Evolutionary conservation across 2,113 vertebrate species (phyloP), one percentile per base, ranked within the genome.

Genomic region (Lampris megalopsis): DNA sequence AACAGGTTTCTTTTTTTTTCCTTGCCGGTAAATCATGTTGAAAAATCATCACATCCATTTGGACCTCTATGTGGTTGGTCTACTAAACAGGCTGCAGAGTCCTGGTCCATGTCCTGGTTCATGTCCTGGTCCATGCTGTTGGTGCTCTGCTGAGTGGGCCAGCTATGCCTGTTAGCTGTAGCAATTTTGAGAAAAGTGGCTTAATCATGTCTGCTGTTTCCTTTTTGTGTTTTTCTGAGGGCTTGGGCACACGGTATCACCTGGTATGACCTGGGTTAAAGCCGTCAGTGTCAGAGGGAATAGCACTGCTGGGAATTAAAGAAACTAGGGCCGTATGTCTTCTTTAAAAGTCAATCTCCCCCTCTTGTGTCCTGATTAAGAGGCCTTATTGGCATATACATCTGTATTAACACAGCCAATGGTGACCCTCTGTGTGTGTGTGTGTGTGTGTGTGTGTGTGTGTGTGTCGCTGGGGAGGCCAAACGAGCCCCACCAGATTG

Each of bases 351-450:
- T 93, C 92, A 89, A 91, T 92, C 82, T 82, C 88, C 88, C 73
- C 85, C 88, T 91, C 90, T 89, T 93, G 92, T 92, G 86, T 88
- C 87, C 90, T 92, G 89, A 93, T 94, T 93, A 93, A 88, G 88
- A 91, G 86, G 82, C 90, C 87, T 93, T 93, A 94, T 94, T 94
- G 93, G 91, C 94, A 92, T 92, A 91, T 94, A 92, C 86, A 84
- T 24, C 85, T 43, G 60, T 89, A 86, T 95, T 95, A 94, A 93
- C 90, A 59, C 1, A 13, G 54, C 78, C 63, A 77, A 58, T 62
- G 58, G 83, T 82, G 79, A 91, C 89, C 83, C 80, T 60, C 66
- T 38, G 40, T 73, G 71, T 82, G 85, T 80, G 86, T 68, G 87
- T 53, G 11, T 41, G 79, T 59, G 77, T 50, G 68, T 75, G 73